A percentile compares a stretch with the other conserved stretches of the same genome.
Evolutionary conservation across 2,113 vertebrate species (phyloP).

Genomic region (Murina feae): DNA sequence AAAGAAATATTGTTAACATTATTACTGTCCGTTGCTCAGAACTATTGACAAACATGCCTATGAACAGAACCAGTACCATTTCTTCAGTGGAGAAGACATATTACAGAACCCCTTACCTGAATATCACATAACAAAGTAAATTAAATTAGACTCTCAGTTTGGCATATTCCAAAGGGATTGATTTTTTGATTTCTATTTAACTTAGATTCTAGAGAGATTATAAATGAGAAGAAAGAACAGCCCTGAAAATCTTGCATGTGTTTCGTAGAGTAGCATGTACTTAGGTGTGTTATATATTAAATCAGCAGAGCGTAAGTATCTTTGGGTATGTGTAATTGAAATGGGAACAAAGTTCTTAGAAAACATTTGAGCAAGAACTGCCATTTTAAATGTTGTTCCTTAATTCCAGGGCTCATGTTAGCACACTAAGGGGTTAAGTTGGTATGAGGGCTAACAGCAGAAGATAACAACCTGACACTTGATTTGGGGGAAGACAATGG

Average conservation of each 20-base stretch:
- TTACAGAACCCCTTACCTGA: neutral
- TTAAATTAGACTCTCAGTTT: neutral
- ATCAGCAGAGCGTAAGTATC: neutral
- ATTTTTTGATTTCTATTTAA: slow-evolving; percentile 25
- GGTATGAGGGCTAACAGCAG: neutral
- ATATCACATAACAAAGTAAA: neutral
- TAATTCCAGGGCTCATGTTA: neutral
- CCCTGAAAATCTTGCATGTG: neutral
- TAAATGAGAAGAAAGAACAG: neutral
- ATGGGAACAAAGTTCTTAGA: neutral
- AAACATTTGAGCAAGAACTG: neutral
- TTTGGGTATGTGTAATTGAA: neutral
- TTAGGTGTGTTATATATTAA: neutral
- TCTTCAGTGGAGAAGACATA: neutral
- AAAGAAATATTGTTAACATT: neutral
- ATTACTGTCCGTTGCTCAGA: neutral
- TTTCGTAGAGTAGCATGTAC: neutral
- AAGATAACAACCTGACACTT: neutral
- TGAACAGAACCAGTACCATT: neutral
- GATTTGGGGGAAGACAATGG: slow-evolving; percentile 5
- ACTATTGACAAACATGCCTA: neutral
- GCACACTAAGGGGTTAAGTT: neutral
- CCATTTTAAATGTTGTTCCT: neutral
- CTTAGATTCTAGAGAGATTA: neutral
- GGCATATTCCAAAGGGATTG: neutral